These are phyloP conservation scores for Microcebus tavaratra DNA, from an alignment of 2,113 vertebrate genomes.

Conservation along the genomic window DNA sequence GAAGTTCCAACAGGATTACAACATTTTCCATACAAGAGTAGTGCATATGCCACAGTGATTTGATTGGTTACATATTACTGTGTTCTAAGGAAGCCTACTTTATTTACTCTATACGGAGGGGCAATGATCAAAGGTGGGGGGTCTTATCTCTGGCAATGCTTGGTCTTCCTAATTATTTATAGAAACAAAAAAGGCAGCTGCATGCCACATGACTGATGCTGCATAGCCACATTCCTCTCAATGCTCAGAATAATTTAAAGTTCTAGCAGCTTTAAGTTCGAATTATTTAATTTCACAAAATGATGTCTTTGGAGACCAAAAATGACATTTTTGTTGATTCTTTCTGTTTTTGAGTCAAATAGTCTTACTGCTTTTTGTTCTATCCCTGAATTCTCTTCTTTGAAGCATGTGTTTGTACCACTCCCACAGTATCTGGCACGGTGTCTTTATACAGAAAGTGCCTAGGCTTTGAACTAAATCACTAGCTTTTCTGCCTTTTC, in stretches of 20 bases:
- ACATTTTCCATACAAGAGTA: not conserved
- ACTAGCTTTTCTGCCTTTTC: not conserved
- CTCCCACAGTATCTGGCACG: not conserved
- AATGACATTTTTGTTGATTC: slow-evolving; percentile 18
- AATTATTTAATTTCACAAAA: not conserved
- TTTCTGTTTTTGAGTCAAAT: slow-evolving; percentile 20
- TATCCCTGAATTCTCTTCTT: not conserved
- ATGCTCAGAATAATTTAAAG: not conserved
- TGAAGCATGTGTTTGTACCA: not conserved
- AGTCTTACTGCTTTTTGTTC: slow-evolving; percentile 26
- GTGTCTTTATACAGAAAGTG: not conserved
- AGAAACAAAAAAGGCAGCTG: not conserved
- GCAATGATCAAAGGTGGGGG: not conserved
- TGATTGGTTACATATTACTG: not conserved
- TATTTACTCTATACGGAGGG: not conserved
- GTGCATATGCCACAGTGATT: not conserved
- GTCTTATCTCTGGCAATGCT: not conserved
- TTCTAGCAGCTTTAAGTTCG: not conserved
- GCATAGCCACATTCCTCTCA: not conserved
- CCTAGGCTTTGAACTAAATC: not conserved
- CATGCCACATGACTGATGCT: not conserved
- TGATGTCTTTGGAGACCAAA: not conserved
- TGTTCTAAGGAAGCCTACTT: not conserved
- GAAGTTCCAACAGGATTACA: not conserved
- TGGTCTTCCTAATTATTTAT: not conserved